Conservation (phyloP, 92 coral and sea anemone species). For the Metridium senile region DNA sequence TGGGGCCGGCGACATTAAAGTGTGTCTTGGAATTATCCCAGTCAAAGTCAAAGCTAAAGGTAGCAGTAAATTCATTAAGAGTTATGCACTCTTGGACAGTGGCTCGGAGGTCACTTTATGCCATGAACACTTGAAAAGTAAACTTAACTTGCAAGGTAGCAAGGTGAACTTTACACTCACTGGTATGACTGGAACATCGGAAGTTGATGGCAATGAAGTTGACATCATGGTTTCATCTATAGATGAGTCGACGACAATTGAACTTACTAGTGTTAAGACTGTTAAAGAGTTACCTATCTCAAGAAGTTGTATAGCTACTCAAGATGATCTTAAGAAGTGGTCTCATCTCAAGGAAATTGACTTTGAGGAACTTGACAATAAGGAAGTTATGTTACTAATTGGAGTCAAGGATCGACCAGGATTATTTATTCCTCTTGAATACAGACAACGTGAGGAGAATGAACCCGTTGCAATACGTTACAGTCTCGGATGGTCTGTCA, state of each 20-base stretch:
- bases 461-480: background rate
- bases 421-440: background rate
- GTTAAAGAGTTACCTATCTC: conserved; percentile 62
- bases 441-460: background rate
- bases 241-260: conserved; percentile 43
- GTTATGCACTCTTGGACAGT: conserved; percentile 62
- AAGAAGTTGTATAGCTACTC: background rate
- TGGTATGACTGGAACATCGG: conserved; percentile 56
- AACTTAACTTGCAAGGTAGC: conserved; percentile 41
- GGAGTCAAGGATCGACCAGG: background rate
- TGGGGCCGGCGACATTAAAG: conserved; percentile 67
- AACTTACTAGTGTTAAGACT: conserved; percentile 55
- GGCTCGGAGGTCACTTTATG: conserved; percentile 72
- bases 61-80: conserved; percentile 33
- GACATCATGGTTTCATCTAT: conserved; percentile 54
- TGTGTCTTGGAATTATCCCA: conserved; percentile 71
- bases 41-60: conserved; percentile 61
- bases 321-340: background rate
- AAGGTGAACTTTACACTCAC: conserved; percentile 54
- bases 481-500: background rate
- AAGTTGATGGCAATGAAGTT: conserved; percentile 40
- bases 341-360: background rate
- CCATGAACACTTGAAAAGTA: conserved; percentile 44
- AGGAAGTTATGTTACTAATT: background rate
- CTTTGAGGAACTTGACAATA: background rate